phyloP scores from a whole-genome alignment of 2,797 vertebrate species.

The Sebastes cheni region DNA sequence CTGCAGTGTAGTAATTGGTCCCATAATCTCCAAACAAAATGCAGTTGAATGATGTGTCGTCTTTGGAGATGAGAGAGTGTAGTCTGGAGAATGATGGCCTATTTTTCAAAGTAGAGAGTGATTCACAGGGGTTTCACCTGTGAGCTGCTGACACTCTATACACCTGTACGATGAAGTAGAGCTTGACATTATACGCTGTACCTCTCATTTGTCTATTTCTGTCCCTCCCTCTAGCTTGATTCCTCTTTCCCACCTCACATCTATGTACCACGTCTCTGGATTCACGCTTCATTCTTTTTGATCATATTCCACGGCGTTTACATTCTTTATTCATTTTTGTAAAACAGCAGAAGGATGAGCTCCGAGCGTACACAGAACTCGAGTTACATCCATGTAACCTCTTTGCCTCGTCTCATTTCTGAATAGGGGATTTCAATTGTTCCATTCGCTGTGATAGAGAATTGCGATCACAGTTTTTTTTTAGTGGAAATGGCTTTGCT shows the following conservation, averaged over 20 bases:
- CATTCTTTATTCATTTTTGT: background rate
- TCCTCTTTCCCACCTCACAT: background rate
- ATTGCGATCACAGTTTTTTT: background rate
- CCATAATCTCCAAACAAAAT: slow-evolving; percentile 35
- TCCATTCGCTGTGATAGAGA: background rate
- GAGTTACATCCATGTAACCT: background rate
- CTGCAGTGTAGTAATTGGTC: slow-evolving; percentile 24
- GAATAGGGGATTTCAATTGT: background rate
- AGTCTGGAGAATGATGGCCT: slow-evolving; percentile 22
- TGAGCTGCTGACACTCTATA: slow-evolving; percentile 9
- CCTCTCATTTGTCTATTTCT: slow-evolving; percentile 29
- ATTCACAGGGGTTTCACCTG: slow-evolving; percentile 32
- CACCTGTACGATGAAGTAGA: background rate
- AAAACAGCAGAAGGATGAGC: background rate
- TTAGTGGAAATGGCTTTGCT: background rate
- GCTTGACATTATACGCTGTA: background rate
- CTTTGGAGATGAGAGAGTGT: slow-evolving; percentile 17
- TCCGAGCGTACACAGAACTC: background rate
- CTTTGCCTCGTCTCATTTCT: background rate
- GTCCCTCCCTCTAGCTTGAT: slow-evolving; percentile 3
- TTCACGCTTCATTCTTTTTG: background rate
- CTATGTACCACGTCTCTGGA: background rate
- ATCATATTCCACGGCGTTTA: background rate
- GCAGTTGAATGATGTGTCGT: slow-evolving; percentile 11
- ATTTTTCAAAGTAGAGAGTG: slow-evolving; percentile 40